Percentiles rank a stretch among this genome's conserved stretches.
phyloP scores from a whole-genome alignment of 2,797 vertebrate genomes.

The Oryzias dopingdopingensis region DNA sequence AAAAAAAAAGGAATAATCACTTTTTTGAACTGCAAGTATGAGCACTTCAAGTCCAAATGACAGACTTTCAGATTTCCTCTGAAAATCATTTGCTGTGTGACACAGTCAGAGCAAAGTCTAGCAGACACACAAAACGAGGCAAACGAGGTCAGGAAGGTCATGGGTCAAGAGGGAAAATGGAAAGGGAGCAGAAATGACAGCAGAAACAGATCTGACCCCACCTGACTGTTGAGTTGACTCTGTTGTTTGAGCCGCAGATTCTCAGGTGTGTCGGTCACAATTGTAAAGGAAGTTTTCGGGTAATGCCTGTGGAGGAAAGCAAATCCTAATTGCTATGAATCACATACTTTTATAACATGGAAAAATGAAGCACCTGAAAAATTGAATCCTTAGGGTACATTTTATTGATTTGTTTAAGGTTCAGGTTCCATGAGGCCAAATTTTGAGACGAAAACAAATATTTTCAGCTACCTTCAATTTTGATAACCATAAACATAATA shows the following conservation, averaged over 20 bases:
- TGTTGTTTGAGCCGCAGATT: conserved; percentile 97
- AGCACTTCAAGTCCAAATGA: too few species aligned
- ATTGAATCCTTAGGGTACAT: too few species aligned
- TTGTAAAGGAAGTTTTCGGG: conserved; percentile 96
- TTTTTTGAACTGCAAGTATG: too few species aligned
- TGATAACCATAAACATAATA: too few species aligned
- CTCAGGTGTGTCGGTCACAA: conserved; percentile 95
- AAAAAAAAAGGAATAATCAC: too few species aligned
- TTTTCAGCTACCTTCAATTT: too few species aligned
- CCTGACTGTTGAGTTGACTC: conserved; percentile 95
- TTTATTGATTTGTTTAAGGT: too few species aligned
- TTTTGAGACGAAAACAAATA: too few species aligned
- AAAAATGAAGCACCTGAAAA: too few species aligned
- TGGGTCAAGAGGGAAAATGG: conserved; percentile 5
- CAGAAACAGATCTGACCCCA: conserved; percentile 48
- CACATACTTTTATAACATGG: neutral
- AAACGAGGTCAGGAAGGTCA: conserved; percentile 18
- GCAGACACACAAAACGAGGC: neutral
- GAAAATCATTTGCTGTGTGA: neutral
- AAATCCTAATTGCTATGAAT: neutral
- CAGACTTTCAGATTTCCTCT: too few species aligned
- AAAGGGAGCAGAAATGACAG: conserved; percentile 5
- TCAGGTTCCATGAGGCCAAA: too few species aligned
- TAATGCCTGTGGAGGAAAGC: conserved; percentile 84
- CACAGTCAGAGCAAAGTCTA: neutral